A percentile compares a stretch with the other conserved stretches of the same genome.
Evolutionary conservation across 2,113 vertebrate species (phyloP).

Genomic region (Takifugu bimaculatus): DNA sequence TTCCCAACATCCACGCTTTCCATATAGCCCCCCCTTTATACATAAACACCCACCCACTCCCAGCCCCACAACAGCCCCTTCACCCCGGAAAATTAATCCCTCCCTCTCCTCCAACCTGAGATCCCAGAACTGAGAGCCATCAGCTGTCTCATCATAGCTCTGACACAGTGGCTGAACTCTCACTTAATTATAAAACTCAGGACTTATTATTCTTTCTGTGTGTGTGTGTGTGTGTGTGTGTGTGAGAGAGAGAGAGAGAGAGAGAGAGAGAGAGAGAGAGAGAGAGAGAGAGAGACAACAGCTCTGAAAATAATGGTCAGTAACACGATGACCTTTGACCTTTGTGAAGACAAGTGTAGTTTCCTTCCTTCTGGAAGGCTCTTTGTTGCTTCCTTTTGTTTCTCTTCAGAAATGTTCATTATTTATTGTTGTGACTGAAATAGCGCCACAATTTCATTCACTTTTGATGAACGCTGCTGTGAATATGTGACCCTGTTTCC

Average conservation of each 20-base stretch:
- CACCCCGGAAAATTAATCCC: conserved; percentile 24
- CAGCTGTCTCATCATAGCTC: conserved; percentile 61
- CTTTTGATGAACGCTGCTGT: no score
- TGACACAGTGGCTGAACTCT: conserved; percentile 55
- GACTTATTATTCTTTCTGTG: conserved; percentile 30
- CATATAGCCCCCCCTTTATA: conserved; percentile 2
- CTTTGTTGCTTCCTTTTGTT: no score
- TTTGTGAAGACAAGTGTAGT: no score
- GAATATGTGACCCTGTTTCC: no score
- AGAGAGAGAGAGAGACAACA: conserved; percentile 2
- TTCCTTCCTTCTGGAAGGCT: no score
- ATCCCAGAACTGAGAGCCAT: conserved; percentile 52
- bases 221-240: conserved; percentile 22
- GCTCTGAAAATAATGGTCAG: background rate
- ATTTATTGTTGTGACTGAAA: no score
- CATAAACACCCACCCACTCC: conserved; percentile 2
- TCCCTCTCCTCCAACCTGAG: conserved; percentile 18
- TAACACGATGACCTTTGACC: background rate
- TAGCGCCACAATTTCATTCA: no score
- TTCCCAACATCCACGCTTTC: conserved; percentile 22
- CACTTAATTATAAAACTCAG: conserved; percentile 60
- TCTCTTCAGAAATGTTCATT: no score
- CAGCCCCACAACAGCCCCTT: conserved; percentile 1
- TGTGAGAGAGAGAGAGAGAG: conserved; percentile 6
- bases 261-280: conserved; percentile 1